phyloP scores from a whole-genome alignment of 2,113 vertebrate genomes.

The Sebastes fasciatus region DNA sequence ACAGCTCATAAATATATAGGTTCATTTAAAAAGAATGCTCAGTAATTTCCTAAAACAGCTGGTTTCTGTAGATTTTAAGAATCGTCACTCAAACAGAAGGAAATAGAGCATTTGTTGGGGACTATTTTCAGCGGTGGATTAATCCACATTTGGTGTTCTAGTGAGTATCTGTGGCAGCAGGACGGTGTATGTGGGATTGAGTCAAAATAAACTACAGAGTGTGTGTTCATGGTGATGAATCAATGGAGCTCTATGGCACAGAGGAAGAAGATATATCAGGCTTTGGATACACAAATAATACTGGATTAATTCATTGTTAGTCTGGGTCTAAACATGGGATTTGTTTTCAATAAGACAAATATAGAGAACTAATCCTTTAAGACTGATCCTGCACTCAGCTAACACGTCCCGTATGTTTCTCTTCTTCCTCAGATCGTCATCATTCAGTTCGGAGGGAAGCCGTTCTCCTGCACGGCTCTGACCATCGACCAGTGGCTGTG shows the following conservation, averaged over 20 bases:
- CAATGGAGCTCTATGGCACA: not conserved
- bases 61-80: not conserved
- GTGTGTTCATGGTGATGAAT: too few relatives aligned
- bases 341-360: not conserved
- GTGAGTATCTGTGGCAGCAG: not conserved
- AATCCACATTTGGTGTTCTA: not conserved
- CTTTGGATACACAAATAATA: not conserved
- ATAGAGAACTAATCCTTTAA: not conserved
- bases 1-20: not conserved
- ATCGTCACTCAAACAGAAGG: too few relatives aligned
- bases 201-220: not conserved
- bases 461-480: slow-evolving; percentile 94
- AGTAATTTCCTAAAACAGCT: not conserved
- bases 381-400: not conserved
- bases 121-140: not conserved
- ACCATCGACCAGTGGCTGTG: slow-evolving; percentile 96
- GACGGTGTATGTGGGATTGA: not conserved
- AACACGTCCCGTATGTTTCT: not conserved
- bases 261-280: not conserved
- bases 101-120: not conserved
- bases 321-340: not conserved
- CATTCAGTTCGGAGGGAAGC: slow-evolving; percentile 96
- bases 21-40: not conserved
- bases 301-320: not conserved
- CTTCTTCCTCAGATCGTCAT: slow-evolving; percentile 89